Evolutionary conservation across 2,113 vertebrate genomes (phyloP), one percentile per base, ranked within the genome.

Genomic region (Prunella fulvescens): DNA sequence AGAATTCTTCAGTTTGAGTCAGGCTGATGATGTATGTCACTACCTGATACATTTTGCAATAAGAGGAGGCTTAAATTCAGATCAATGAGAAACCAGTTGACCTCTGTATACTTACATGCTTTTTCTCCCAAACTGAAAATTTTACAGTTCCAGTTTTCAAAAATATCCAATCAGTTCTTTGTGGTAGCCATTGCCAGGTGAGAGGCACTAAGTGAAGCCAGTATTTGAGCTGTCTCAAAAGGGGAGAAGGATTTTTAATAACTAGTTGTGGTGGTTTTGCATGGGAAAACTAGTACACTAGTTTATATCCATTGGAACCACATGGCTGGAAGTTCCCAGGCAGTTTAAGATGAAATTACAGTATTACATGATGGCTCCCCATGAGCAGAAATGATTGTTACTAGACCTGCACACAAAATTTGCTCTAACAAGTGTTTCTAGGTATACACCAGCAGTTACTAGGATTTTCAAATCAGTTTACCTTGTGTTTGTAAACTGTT

Each of bases 101-200:
- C 31, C 9, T 62, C 14, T 76, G 18, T 76, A 4, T 42, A 13
- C 7, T 54, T 64, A 45, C 2, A 44, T 0, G 0, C 3, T 37
- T 81, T 72, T 47, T 37, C 45, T 83, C 19, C 3, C 42, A 37
- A n/a, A 51, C 9, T 10, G 14, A 24, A 91, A 45, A 37, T 62
- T 47, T 78, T 54, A 29, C 40, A 37, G 15, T 56, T 80, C 26
- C 18, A 19, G 29, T 48, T 91, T 79, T 70, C 29, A 70, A 33
- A 73, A 66, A 45, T 40, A 66, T 7, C 39, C 31, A 3, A 0
- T 64, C 11, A 26, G 0, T 77, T 83, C 37, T 81, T 48, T 61
- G 15, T 67, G 53, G 29, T 54, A 24, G 53, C 57, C 18, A 8
- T 58, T 76, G 31, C 40, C 50, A 69, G 10, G 45, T 73, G 54